phyloP scores from a whole-genome alignment of 2,888 invertebrate genomes.

The Cosmopolites sordidus region DNA sequence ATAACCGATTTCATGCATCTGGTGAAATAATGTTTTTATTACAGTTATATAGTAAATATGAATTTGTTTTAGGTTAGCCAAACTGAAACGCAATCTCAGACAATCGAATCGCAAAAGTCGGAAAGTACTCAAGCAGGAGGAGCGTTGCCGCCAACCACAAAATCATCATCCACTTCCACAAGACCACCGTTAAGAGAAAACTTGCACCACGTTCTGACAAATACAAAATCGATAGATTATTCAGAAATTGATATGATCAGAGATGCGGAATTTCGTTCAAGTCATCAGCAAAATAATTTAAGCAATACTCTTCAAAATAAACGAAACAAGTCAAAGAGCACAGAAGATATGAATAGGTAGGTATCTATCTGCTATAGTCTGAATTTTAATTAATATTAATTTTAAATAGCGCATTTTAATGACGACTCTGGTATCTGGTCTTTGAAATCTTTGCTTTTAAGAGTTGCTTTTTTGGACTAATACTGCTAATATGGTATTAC shows the following conservation, averaged over 20 bases:
- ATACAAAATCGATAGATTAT: constrained; percentile 62
- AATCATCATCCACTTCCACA: constrained; percentile 58
- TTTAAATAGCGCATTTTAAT: too few species aligned
- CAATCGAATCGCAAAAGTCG: constrained; percentile 59
- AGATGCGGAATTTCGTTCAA: constrained; percentile 63
- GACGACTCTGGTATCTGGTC: too few species aligned
- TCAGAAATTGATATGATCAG: constrained; percentile 66
- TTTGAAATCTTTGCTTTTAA: too few species aligned
- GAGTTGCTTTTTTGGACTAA: too few species aligned
- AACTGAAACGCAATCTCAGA: constrained; percentile 47
- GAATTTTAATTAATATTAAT: too few species aligned
- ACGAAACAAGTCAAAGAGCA: constrained; percentile 81
- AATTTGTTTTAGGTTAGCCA: constrained; percentile 41
- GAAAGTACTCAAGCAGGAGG: constrained; percentile 83
- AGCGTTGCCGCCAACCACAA: constrained; percentile 57
- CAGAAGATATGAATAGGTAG: constrained; percentile 70
- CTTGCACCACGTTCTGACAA: constrained; percentile 48
- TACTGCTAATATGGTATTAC: too few species aligned
- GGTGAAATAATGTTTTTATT: too few species aligned
- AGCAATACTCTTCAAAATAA: constrained; percentile 65
- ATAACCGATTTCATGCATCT: too few species aligned
- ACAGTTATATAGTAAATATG: not conserved
- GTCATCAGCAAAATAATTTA: constrained; percentile 63
- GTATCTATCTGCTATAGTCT: too few species aligned
- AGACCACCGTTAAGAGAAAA: constrained; percentile 43